A percentile compares a stretch with the other conserved stretches of the same genome.
Evolutionary conservation across 2,113 vertebrate species (phyloP).

Genomic region (Condylura cristata): DNA sequence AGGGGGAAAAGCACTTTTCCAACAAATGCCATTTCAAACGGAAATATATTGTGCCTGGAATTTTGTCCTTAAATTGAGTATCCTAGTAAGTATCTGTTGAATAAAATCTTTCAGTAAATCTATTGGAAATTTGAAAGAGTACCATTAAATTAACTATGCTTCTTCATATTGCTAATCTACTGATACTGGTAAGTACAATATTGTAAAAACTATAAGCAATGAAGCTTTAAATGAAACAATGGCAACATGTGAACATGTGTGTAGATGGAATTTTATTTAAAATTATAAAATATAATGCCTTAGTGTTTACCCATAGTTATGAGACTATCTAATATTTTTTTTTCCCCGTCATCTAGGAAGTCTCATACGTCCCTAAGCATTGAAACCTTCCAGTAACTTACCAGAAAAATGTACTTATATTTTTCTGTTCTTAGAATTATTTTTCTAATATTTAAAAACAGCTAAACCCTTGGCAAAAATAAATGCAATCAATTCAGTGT

Average conservation of each 20-base stretch:
- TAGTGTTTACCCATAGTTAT: slow-evolving; percentile 63
- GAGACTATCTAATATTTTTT: slow-evolving; percentile 66
- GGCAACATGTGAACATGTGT: slow-evolving; percentile 61
- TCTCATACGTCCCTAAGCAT: slow-evolving; percentile 65
- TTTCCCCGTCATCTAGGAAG: slow-evolving; percentile 55
- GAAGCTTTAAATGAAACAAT: slow-evolving; percentile 75
- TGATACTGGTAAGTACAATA: slow-evolving; percentile 69
- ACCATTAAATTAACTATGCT: slow-evolving; percentile 68
- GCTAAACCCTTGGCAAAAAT: slow-evolving; percentile 70
- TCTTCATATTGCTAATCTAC: slow-evolving; percentile 80
- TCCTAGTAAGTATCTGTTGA: slow-evolving; percentile 55
- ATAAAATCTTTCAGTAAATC: slow-evolving; percentile 76
- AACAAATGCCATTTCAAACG: slow-evolving; percentile 80
- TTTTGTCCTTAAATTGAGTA: slow-evolving; percentile 71
- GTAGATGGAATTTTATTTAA: slow-evolving; percentile 71
- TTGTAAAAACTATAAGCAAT: slow-evolving; percentile 50
- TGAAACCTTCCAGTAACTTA: slow-evolving; percentile 68
- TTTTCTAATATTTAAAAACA: slow-evolving; percentile 71
- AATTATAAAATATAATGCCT: slow-evolving; percentile 69
- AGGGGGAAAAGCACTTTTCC: slow-evolving; percentile 62
- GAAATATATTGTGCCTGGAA: slow-evolving; percentile 62
- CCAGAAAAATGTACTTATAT: slow-evolving; percentile 67
- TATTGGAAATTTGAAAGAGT: slow-evolving; percentile 80
- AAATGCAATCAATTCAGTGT: slow-evolving; percentile 77
- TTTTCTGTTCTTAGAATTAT: slow-evolving; percentile 67